Percentiles rank a stretch among this genome's conserved stretches.
Conservation (phyloP, 2,888 invertebrate genomes). For the Sphaerophoria rueppellii region DNA sequence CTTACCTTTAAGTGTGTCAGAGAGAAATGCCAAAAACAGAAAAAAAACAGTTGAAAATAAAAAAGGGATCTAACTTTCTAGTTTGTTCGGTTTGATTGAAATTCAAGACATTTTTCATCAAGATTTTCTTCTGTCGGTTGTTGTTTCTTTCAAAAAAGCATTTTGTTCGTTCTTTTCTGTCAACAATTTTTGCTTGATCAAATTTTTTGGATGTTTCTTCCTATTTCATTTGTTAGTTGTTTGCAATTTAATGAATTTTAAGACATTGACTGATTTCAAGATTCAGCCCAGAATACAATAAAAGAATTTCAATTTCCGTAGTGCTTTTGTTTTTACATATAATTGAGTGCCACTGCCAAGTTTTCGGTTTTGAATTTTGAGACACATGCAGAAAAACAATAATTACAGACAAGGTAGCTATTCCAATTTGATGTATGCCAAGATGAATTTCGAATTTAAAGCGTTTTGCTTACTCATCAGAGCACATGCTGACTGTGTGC, state of each 20-base stretch:
- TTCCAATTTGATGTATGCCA: conserved; percentile 56
- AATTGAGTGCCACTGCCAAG: conserved; percentile 63
- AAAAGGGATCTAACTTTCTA: conserved; percentile 7
- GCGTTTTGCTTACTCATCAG: background rate
- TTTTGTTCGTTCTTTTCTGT: background rate
- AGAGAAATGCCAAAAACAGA: conserved; percentile 8
- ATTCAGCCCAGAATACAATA: conserved; percentile 23
- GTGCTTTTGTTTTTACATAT: conserved; percentile 8
- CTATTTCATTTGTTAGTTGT: background rate
- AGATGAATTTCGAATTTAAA: conserved; percentile 28
- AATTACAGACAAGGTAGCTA: conserved; percentile 19
- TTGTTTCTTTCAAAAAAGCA: conserved; percentile 13
- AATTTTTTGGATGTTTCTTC: background rate
- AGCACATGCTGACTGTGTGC: background rate
- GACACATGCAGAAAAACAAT: conserved; percentile 23
- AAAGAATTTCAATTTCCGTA: conserved; percentile 4
- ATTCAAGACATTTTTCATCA: conserved; percentile 25
- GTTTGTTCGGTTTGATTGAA: conserved; percentile 12
- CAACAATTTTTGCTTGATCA: background rate
- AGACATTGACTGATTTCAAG: conserved; percentile 48
- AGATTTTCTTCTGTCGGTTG: conserved; percentile 16
- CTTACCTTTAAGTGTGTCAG: conserved; percentile 23
- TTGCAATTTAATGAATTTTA: background rate
- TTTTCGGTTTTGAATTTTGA: background rate
- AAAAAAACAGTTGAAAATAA: background rate